phyloP scores from a whole-genome alignment of 2,797 vertebrate genomes.

The Hylomyscus alleni region DNA sequence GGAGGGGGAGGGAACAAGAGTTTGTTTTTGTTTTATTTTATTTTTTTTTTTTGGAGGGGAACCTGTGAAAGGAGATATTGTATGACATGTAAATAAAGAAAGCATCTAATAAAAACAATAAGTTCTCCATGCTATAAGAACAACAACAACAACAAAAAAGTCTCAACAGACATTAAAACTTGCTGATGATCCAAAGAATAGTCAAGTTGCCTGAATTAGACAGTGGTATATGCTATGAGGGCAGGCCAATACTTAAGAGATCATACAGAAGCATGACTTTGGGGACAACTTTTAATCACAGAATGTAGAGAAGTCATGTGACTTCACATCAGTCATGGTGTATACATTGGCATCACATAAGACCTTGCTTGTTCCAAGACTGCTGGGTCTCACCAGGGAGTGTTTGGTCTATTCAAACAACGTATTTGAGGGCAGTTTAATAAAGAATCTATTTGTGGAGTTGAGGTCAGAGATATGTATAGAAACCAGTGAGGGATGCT shows the following conservation, averaged over 20 bases:
- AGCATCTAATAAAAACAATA: too few species aligned
- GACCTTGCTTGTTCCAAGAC: not conserved
- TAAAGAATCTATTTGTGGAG: slow-evolving; percentile 3
- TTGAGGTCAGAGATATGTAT: not conserved
- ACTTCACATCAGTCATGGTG: not conserved
- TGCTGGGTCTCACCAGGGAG: not conserved
- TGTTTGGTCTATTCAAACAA: not conserved
- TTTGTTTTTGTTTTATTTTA: too few species aligned
- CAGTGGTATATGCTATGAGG: accelerated
- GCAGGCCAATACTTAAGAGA: not conserved
- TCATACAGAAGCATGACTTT: not conserved
- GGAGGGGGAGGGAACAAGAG: too few species aligned
- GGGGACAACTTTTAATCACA: not conserved
- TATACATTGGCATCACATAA: not conserved
- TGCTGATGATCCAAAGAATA: not conserved
- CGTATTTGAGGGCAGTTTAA: not conserved
- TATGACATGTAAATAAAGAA: too few species aligned
- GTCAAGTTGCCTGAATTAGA: not conserved
- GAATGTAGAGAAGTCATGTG: not conserved
- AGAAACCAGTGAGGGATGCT: not conserved
- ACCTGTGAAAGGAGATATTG: too few species aligned
- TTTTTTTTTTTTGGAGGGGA: too few species aligned
- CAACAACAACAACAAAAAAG: too few species aligned
- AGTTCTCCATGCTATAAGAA: too few species aligned
- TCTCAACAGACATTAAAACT: not conserved